phyloP scores from a whole-genome alignment of 2,888 invertebrate species.

The Cataglyphis livida region DNA sequence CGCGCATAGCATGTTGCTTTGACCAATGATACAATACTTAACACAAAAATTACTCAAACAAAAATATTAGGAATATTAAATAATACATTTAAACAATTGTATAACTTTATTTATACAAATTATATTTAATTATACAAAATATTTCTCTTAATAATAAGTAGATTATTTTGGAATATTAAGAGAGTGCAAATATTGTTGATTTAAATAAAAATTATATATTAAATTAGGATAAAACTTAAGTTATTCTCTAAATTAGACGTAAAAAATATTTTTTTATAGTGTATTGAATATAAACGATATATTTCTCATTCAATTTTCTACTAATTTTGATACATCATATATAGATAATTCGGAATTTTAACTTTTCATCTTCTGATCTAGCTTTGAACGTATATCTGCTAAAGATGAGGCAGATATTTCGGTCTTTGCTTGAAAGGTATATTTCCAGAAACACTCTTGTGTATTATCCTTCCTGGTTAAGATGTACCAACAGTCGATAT shows the following conservation, averaged over 20 bases:
- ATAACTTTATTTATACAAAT: neutral
- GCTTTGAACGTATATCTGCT: neutral
- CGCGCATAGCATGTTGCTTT: neutral
- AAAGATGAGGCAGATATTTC: neutral
- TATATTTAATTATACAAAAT: neutral
- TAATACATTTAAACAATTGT: neutral
- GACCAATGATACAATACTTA: neutral
- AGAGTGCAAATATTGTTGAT: neutral
- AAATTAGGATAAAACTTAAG: neutral
- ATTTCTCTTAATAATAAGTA: neutral
- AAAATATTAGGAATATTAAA: neutral
- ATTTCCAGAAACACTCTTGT: neutral
- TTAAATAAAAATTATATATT: neutral
- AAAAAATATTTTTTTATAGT: neutral
- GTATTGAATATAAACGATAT: neutral
- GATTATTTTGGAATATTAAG: neutral
- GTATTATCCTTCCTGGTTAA: neutral
- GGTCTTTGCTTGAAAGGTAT: neutral
- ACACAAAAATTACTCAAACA: neutral
- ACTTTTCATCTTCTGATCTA: conserved; percentile 9
- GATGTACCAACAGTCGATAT: conserved; percentile 7
- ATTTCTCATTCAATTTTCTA: neutral
- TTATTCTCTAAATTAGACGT: neutral
- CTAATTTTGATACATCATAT: neutral
- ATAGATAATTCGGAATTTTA: neutral